Percentiles rank a stretch among this genome's conserved stretches.
Evolutionary conservation across 2,113 vertebrate species (phyloP).

Genomic region (human): DNA sequence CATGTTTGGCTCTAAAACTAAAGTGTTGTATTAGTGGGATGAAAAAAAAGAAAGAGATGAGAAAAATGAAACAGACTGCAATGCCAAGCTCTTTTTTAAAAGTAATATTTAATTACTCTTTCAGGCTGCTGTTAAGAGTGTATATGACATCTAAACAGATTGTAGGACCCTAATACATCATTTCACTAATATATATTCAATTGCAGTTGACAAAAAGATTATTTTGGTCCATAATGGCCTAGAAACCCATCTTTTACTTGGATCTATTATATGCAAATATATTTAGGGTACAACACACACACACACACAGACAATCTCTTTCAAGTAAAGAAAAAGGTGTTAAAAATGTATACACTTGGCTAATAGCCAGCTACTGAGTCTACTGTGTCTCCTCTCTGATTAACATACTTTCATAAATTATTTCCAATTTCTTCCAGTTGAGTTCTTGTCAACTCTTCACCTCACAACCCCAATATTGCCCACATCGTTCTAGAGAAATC

Average conservation of each 20-base stretch:
- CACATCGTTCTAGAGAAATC: background rate
- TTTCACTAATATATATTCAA: background rate
- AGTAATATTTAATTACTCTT: background rate
- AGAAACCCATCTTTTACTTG: background rate
- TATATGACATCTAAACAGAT: background rate
- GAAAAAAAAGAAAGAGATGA: background rate
- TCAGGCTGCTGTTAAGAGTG: background rate
- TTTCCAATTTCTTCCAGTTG: constrained; percentile 11
- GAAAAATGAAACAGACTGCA: background rate
- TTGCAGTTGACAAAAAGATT: background rate
- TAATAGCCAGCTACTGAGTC: background rate
- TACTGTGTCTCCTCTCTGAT: background rate
- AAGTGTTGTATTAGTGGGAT: background rate
- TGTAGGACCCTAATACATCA: background rate
- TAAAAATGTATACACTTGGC: background rate
- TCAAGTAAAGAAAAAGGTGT: background rate
- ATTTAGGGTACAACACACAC: background rate
- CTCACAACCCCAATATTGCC: background rate
- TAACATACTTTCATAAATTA: constrained; percentile 3
- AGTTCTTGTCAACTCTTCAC: background rate
- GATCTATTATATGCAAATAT: background rate
- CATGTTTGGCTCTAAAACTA: background rate
- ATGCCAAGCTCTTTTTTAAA: background rate
- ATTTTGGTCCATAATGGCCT: background rate
- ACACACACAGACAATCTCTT: background rate